phyloP scores from a whole-genome alignment of 1,140 invertebrate species.

The Physella acuta region DNA sequence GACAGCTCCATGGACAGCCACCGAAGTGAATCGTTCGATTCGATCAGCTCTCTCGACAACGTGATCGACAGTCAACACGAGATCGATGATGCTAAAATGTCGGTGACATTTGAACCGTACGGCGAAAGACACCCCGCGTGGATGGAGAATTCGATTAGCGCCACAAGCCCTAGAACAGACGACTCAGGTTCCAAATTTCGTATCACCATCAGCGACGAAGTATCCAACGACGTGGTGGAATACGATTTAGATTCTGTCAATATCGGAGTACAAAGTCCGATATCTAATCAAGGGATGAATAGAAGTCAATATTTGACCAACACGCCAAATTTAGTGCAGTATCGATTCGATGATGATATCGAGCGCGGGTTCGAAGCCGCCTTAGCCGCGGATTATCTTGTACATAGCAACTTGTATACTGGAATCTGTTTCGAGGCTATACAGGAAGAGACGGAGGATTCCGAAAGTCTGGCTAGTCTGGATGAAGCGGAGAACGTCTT shows the following conservation, averaged over 20 bases:
- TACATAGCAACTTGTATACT: slow-evolving; percentile 20
- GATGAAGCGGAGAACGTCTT: not conserved
- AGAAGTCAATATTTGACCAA: no score
- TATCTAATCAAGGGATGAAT: no score
- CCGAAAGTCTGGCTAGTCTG: slow-evolving; percentile 9
- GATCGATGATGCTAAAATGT: not conserved
- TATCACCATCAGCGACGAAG: not conserved
- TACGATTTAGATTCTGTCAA: slow-evolving; percentile 7
- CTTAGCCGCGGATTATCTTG: slow-evolving; percentile 15
- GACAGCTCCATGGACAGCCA: not conserved
- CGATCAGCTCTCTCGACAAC: not conserved
- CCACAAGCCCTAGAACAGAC: not conserved
- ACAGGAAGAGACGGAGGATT: slow-evolving; percentile 31
- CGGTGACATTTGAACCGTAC: slow-evolving; percentile 10
- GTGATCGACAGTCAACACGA: not conserved
- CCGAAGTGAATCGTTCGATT: not conserved
- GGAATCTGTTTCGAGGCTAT: slow-evolving; percentile 33
- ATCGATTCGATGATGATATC: slow-evolving; percentile 31
- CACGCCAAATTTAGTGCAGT: not conserved
- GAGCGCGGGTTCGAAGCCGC: slow-evolving; percentile 32
- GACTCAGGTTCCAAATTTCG: not conserved
- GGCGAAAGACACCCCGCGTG: not conserved
- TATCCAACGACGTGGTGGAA: not conserved
- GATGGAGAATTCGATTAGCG: not conserved
- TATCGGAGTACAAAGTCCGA: no score